phyloP scores from a whole-genome alignment of 1,140 invertebrate genomes.

The Andrena cerasifolii region DNA sequence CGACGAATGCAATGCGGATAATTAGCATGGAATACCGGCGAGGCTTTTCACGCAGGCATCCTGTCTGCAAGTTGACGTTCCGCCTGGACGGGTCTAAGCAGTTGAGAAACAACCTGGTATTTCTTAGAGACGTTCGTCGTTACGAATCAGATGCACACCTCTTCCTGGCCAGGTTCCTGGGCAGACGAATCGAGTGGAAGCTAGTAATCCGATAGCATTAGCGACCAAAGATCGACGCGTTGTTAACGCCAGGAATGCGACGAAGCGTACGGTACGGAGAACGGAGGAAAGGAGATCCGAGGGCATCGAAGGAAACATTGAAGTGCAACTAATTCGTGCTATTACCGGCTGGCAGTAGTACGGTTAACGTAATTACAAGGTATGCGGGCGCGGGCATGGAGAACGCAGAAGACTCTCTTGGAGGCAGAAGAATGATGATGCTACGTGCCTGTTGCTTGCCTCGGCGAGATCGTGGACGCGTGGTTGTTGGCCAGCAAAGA shows the following conservation, averaged over 20 bases:
- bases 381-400: conserved; percentile 45
- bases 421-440: conserved; percentile 77
- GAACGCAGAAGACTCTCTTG: conserved; percentile 58
- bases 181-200: too few relatives aligned
- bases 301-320: conserved; percentile 52
- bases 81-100: too few relatives aligned
- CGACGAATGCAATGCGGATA: too few relatives aligned
- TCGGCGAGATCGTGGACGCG: conserved; percentile 58
- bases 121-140: too few relatives aligned
- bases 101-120: too few relatives aligned
- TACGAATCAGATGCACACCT: too few relatives aligned
- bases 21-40: too few relatives aligned
- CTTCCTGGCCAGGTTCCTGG: too few relatives aligned
- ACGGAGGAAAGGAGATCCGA: background rate
- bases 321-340: conserved; percentile 60
- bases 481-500: conserved; percentile 38
- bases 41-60: too few relatives aligned
- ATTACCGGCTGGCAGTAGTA: conserved; percentile 62
- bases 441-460: conserved; percentile 75
- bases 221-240: too few relatives aligned
- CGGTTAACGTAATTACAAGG: conserved; percentile 78
- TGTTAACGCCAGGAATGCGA: background rate
- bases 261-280: background rate
- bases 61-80: too few relatives aligned
- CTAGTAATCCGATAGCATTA: too few relatives aligned